A percentile compares a stretch with the other conserved stretches of the same genome.
phyloP scores from a whole-genome alignment of 2,797 vertebrate species.

The Microctenopoma stevenorrisi region DNA sequence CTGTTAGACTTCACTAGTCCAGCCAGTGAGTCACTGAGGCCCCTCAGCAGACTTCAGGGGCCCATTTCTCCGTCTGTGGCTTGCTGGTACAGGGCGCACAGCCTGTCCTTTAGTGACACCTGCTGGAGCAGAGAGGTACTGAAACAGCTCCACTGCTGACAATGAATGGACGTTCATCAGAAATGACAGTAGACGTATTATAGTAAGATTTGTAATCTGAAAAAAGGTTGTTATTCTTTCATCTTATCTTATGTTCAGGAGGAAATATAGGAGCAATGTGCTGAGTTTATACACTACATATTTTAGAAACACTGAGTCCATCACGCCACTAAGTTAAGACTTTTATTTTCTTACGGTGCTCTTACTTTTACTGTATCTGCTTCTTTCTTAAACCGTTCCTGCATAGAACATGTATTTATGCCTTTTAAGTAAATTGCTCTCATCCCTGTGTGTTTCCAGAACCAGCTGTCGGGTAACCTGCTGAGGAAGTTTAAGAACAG shows the following conservation, averaged over 20 bases:
- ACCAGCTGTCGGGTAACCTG: conserved; percentile 96
- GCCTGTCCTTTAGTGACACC: conserved; percentile 80
- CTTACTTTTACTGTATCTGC: too few relatives aligned
- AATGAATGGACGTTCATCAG: not conserved
- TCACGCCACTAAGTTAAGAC: too few relatives aligned
- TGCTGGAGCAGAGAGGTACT: conserved; percentile 81
- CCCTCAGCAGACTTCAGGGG: conserved; percentile 55
- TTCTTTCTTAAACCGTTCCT: too few relatives aligned
- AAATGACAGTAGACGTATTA: too few relatives aligned
- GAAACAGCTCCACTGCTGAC: conserved; percentile 8
- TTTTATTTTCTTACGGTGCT: too few relatives aligned
- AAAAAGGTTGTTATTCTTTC: too few relatives aligned
- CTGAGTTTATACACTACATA: too few relatives aligned
- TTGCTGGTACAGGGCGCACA: conserved; percentile 79
- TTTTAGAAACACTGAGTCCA: too few relatives aligned
- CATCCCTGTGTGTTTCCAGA: conserved; percentile 76
- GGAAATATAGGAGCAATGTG: too few relatives aligned
- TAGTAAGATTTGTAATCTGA: too few relatives aligned
- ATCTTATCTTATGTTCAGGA: too few relatives aligned
- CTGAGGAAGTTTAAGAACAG: conserved; percentile 99
- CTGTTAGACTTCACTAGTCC: conserved; percentile 78
- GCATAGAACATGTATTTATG: not conserved
- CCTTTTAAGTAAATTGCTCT: not conserved
- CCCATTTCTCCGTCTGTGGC: conserved; percentile 69
- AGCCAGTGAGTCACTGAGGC: conserved; percentile 77